These are phyloP conservation scores for Pholis gunnellus DNA, from an alignment of 2,113 vertebrate genomes.

Conservation along the genomic window DNA sequence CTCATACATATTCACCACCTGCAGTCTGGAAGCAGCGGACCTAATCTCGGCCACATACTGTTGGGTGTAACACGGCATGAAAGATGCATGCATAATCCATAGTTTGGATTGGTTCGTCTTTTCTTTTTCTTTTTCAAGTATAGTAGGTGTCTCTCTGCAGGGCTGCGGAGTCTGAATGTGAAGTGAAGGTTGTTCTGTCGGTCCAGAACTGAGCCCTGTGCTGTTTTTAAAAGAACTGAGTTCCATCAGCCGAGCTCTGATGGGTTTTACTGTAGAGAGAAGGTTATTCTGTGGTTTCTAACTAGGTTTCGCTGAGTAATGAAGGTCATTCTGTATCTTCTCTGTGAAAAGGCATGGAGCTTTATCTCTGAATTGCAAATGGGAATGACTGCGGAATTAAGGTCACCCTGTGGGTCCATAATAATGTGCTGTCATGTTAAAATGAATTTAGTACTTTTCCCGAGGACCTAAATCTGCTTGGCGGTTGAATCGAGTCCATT, in stretches of 20 bases:
- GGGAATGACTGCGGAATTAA: conserved; percentile 50
- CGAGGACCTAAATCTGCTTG: conserved; percentile 15
- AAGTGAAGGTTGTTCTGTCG: conserved; percentile 27
- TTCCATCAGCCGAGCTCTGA: conserved; percentile 35
- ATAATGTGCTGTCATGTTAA: conserved; percentile 40
- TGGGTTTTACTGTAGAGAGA: conserved; percentile 24
- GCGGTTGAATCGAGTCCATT: conserved; percentile 2
- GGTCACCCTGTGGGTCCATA: conserved; percentile 54
- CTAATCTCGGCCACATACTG: conserved; percentile 38
- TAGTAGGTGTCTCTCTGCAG: conserved; percentile 5
- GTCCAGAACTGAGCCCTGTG: conserved; percentile 1
- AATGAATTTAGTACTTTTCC: conserved; percentile 35
- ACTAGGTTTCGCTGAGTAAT: conserved; percentile 67
- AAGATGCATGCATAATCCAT: conserved; percentile 52
- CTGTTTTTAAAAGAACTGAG: conserved; percentile 20
- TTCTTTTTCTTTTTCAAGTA: not conserved
- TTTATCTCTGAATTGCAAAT: conserved; percentile 70
- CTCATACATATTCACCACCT: conserved; percentile 56
- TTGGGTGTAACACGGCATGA: conserved; percentile 23
- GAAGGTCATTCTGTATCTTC: conserved; percentile 63
- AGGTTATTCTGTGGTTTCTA: conserved; percentile 50
- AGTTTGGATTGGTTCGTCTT: not conserved
- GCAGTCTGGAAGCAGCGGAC: conserved; percentile 17
- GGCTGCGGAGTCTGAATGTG: conserved; percentile 11
- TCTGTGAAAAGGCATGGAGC: conserved; percentile 17